Conservation (phyloP, 1,140 invertebrate genomes). For the Brachionus rubens region DNA sequence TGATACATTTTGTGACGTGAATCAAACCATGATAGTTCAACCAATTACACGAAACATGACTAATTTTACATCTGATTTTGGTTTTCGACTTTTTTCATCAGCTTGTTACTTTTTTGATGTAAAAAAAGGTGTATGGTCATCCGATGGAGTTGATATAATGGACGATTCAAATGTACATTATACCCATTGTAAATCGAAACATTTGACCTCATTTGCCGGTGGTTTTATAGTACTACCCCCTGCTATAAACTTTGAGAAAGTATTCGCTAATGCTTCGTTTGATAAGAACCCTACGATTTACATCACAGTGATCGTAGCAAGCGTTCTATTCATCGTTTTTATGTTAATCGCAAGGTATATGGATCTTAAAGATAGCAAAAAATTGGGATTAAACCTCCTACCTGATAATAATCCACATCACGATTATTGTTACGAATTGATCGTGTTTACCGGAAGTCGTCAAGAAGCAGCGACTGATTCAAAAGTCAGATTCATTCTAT, state of each 20-base stretch:
- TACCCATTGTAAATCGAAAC: conserved; percentile 54
- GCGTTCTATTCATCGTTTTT: conserved; percentile 59
- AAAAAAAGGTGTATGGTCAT: conserved; percentile 49
- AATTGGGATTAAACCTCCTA: conserved; percentile 52
- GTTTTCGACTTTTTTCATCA: conserved; percentile 46
- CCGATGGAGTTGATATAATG: conserved; percentile 50
- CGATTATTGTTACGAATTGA: conserved; percentile 53
- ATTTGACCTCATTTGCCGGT: conserved; percentile 59
- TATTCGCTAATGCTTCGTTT: conserved; percentile 62
- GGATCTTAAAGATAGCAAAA: conserved; percentile 62
- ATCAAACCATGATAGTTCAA: neutral
- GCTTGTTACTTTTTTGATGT: conserved; percentile 49
- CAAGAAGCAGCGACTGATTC: conserved; percentile 49
- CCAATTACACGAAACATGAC: neutral
- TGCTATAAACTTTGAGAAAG: conserved; percentile 59
- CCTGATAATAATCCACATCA: conserved; percentile 51
- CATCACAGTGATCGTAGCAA: conserved; percentile 62
- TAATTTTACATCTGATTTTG: conserved; percentile 49
- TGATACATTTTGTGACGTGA: neutral
- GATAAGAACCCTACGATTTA: conserved; percentile 65
- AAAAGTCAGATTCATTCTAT: conserved; percentile 46
- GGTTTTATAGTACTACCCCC: conserved; percentile 60
- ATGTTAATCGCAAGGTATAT: conserved; percentile 61
- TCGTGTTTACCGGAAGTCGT: conserved; percentile 53
- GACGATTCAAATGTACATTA: conserved; percentile 47